These are phyloP conservation scores for Diplolepis rosae DNA, from an alignment of 2,888 invertebrate species.

Conservation along the genomic window DNA sequence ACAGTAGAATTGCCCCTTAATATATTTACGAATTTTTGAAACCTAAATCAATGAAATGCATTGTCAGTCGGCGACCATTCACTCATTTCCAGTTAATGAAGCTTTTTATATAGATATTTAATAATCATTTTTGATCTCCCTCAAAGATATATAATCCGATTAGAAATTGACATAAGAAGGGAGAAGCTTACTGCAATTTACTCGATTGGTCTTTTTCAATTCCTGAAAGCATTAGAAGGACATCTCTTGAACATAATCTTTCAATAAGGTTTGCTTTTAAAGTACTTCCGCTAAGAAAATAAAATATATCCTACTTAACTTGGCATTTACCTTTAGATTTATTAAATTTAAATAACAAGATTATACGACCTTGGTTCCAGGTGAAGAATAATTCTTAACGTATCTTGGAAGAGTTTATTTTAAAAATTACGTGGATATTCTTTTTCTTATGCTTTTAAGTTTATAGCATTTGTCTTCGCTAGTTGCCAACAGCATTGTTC, in stretches of 20 bases:
- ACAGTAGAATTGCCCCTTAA: too few species aligned
- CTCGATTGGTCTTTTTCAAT: slow-evolving; percentile 2
- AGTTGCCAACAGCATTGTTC: too few species aligned
- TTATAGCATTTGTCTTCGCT: too few species aligned
- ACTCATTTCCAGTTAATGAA: neutral
- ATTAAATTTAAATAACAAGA: too few species aligned
- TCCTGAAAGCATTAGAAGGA: slow-evolving; percentile 6
- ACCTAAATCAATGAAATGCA: neutral
- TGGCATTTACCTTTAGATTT: too few species aligned
- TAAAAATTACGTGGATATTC: too few species aligned
- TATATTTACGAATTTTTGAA: too few species aligned
- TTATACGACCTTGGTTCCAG: too few species aligned
- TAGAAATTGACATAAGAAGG: slow-evolving; percentile 5
- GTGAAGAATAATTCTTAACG: too few species aligned
- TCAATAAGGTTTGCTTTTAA: neutral
- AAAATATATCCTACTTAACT: slow-evolving; percentile 13
- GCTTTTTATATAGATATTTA: neutral
- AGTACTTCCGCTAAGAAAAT: slow-evolving; percentile 8
- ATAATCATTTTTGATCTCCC: neutral
- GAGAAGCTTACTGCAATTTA: slow-evolving; percentile 6
- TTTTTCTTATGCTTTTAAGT: too few species aligned
- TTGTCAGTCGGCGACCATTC: neutral
- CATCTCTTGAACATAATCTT: slow-evolving; percentile 1
- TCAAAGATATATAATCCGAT: slow-evolving; percentile 6
- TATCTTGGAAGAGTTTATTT: too few species aligned